A percentile compares a stretch with the other conserved stretches of the same genome.
phyloP scores from a whole-genome alignment of 2,797 vertebrate genomes.

The Eurystomus glaucurus region DNA sequence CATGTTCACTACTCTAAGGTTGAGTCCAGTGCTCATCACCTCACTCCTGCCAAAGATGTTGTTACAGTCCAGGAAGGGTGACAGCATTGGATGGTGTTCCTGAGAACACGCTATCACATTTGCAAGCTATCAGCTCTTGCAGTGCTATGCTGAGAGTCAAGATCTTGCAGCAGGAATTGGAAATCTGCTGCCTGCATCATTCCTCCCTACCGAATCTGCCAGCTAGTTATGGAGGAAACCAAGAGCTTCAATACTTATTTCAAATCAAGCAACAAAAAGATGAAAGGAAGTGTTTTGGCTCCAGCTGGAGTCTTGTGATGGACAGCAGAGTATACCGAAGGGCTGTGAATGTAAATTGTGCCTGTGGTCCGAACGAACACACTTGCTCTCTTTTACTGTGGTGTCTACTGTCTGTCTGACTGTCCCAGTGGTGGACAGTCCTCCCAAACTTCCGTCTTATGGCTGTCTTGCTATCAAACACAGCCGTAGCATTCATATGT shows the following conservation, averaged over 20 bases:
- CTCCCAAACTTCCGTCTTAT: neutral
- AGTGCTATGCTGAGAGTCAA: neutral
- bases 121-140: neutral
- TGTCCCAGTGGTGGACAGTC: neutral
- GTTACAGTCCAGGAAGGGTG: neutral
- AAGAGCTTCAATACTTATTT: neutral
- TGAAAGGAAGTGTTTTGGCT: neutral
- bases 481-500: neutral
- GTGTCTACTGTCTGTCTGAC: neutral
- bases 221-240: neutral
- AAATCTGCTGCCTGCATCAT: neutral
- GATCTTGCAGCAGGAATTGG: neutral
- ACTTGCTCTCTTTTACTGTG: neutral
- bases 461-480: neutral
- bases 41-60: neutral
- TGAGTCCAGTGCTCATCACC: neutral
- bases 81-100: neutral
- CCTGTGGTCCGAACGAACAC: neutral
- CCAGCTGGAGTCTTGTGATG: neutral
- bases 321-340: neutral
- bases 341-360: accelerated
- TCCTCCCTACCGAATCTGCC: neutral
- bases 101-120: neutral
- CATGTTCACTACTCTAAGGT: neutral
- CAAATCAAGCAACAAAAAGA: neutral